Base-by-base conservation (phyloP, 2,888 invertebrate genomes). In the Trachelus iudaicus region DNA sequence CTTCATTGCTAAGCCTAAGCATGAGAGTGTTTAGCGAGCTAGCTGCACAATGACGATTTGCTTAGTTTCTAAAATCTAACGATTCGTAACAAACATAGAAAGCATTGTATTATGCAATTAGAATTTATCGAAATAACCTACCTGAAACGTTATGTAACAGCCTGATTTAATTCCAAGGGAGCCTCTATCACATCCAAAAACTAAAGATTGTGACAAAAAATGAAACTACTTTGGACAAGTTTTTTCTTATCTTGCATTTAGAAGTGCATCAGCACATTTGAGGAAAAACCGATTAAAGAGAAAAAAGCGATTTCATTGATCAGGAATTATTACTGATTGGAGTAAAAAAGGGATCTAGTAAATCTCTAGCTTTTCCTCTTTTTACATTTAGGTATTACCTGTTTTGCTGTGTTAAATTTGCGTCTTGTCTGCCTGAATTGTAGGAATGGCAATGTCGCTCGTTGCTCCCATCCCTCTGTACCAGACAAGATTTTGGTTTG, bases 401-500 rank as follows among this genome's bases (percentile, higher is more conserved):
- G 90, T 90, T 92, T 84, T 85, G 87, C 77, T 89, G 88, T 81
- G 83, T 86, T 85, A 89, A 82, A 83, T 87, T 89, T 84, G 88
- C 81, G 84, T 89, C 91, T 89, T 93, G 93, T 90, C 93, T 93
- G 87, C 92, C 91, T 87, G 92, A 91, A 89, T 92, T 91, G 87
- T 92, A 92, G 87, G 92, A 92, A 90, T 93, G 93, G 89, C 92
- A 92, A 85, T 93, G 92, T 85, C 92, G 91, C 88, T 93, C 93
- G 90, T 91, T 90, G 89, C 92, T 92, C 87, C 92, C 92, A 88
- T 91, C 92, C 86, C 93, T 93, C 90, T 94, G 94, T 84, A 94
- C 94, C 91, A 94, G 93, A 92, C 94, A 94, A 89, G 94, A 93
- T 92, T 94, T 94, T 86, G 94, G 94, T 92, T 94, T 94, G 88